Evolutionary conservation across 2,797 vertebrate genomes (phyloP).

Genomic region (Esox lucius): DNA sequence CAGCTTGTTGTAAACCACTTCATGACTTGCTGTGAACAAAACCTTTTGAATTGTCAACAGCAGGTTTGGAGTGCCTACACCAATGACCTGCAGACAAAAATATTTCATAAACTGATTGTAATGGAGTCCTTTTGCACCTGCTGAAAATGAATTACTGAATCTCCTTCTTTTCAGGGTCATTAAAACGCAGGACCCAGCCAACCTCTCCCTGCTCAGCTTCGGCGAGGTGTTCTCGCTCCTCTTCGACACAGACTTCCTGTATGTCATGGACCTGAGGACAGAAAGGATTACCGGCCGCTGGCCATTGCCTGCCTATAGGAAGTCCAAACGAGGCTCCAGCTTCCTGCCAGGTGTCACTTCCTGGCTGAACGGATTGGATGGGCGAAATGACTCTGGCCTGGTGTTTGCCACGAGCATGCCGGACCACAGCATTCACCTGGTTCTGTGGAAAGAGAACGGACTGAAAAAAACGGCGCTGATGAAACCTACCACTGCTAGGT

Average conservation of each 20-base stretch:
- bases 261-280: constrained; percentile 97
- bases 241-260: constrained; percentile 95
- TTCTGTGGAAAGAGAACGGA: constrained; percentile 95
- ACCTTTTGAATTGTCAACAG: no score
- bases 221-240: constrained; percentile 94
- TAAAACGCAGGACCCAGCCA: constrained; percentile 88
- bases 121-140: not conserved
- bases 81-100: no score
- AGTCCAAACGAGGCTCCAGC: constrained; percentile 97
- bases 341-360: constrained; percentile 93
- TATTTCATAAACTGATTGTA: not conserved
- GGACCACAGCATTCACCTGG: constrained; percentile 98
- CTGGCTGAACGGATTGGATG: constrained; percentile 94
- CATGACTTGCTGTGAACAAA: no score
- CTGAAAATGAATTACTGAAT: not conserved
- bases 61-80: no score
- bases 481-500: constrained; percentile 12
- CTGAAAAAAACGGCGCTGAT: constrained; percentile 50
- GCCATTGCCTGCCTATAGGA: constrained; percentile 96
- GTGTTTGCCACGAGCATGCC: constrained; percentile 99
- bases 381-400: constrained; percentile 90
- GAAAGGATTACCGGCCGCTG: constrained; percentile 92
- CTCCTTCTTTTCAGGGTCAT: constrained; percentile 83
- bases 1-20: no score
- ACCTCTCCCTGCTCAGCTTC: constrained; percentile 92